These are phyloP conservation scores for Pseudomugil gertrudae DNA, from an alignment of 2,797 vertebrate genomes.

Conservation along the genomic window DNA sequence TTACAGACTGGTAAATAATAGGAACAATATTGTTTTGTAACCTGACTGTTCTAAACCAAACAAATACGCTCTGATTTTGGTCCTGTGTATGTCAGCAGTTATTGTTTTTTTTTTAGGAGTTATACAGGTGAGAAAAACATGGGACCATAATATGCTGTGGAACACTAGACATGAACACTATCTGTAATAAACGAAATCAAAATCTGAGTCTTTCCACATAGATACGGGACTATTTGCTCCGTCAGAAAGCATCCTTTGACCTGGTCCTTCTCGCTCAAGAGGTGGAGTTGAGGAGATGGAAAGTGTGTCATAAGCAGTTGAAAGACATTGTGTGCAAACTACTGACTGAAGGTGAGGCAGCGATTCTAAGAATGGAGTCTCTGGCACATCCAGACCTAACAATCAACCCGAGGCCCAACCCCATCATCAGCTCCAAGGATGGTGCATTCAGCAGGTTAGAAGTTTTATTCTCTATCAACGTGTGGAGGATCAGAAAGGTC, in stretches of 20 bases:
- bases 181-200: background rate
- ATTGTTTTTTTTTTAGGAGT: background rate
- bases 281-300: conserved; percentile 84
- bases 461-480: background rate
- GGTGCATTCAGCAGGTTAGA: conserved; percentile 85
- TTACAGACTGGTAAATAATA: background rate
- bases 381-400: conserved; percentile 79
- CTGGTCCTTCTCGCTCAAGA: conserved; percentile 87
- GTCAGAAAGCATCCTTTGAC: conserved; percentile 91
- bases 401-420: conserved; percentile 71
- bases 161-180: background rate
- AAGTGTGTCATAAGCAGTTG: conserved; percentile 75
- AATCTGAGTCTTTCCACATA: conserved; percentile 34
- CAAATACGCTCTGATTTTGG: background rate
- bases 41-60: background rate
- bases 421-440: conserved; percentile 84
- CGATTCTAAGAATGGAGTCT: conserved; percentile 71
- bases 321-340: conserved; percentile 78
- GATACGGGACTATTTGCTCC: conserved; percentile 86
- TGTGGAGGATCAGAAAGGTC: too few species aligned
- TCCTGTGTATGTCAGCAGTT: too few species aligned
- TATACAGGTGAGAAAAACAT: background rate
- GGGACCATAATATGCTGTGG: background rate
- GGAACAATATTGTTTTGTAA: background rate
- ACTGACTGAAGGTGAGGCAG: conserved; percentile 58